These are phyloP conservation scores for Steatornis caripensis DNA, from an alignment of 2,113 vertebrate genomes.

Conservation along the genomic window DNA sequence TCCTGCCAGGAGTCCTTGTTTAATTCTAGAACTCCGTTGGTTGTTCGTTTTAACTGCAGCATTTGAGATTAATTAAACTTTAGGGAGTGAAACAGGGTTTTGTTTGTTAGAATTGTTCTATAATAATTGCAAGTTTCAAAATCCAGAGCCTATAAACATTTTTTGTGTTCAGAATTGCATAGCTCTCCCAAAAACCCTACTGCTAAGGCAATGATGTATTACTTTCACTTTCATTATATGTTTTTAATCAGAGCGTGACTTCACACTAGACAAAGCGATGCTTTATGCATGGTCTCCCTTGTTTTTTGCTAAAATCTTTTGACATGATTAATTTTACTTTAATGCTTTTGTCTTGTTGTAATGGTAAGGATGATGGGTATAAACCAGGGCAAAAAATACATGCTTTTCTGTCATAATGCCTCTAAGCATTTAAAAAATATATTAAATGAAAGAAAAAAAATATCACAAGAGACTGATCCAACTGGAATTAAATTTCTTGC, in stretches of 20 bases:
- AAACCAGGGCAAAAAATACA: conserved; percentile 76
- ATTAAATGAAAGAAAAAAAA: conserved; percentile 73
- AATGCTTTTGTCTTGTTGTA: conserved; percentile 89
- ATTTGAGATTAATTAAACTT: conserved; percentile 50
- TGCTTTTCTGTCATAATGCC: conserved; percentile 74
- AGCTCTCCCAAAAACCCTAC: conserved; percentile 76
- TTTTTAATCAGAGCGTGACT: conserved; percentile 99
- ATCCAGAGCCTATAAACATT: conserved; percentile 53
- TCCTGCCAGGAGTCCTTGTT: conserved; percentile 14
- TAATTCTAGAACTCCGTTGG: conserved; percentile 18
- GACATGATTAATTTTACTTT: conserved; percentile 95
- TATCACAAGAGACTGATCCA: conserved; percentile 74
- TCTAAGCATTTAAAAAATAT: conserved; percentile 77
- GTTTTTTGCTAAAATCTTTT: conserved; percentile 94
- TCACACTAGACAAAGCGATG: conserved; percentile 90
- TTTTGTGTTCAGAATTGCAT: conserved; percentile 70
- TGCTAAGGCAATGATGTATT: conserved; percentile 97
- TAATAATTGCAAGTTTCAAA: conserved; percentile 60
- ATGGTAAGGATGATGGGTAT: conserved; percentile 81
- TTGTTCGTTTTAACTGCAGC: neutral
- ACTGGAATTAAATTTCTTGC: conserved; percentile 80
- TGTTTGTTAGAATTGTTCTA: conserved; percentile 54
- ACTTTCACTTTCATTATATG: conserved; percentile 98
- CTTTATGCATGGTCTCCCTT: conserved; percentile 92
- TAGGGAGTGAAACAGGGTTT: conserved; percentile 18